Conservation (phyloP, 2,113 vertebrate species). For the Blennius ocellaris region DNA sequence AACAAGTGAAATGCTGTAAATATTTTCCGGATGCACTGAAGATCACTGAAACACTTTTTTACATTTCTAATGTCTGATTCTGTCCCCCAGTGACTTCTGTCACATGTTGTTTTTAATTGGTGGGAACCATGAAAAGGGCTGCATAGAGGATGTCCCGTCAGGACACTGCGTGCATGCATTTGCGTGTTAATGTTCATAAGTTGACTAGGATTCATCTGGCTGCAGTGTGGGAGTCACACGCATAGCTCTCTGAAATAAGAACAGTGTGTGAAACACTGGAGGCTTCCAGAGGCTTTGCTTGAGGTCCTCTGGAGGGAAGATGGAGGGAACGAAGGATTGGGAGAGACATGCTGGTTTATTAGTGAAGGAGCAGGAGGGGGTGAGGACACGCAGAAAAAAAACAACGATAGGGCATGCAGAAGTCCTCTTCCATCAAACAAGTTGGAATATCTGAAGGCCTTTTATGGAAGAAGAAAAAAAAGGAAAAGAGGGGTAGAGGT, state of each 20-base stretch:
- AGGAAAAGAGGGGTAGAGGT: slow-evolving; percentile 8
- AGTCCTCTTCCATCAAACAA: slow-evolving; percentile 35
- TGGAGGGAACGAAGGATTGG: not conserved
- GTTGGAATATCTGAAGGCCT: slow-evolving; percentile 22
- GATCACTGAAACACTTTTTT: no score
- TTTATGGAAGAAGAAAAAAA: slow-evolving; percentile 3
- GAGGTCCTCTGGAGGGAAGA: slow-evolving; percentile 59
- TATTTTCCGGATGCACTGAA: no score
- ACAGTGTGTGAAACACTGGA: slow-evolving; percentile 60
- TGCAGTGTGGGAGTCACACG: slow-evolving; percentile 31
- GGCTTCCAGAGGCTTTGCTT: slow-evolving; percentile 67
- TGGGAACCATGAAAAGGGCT: not conserved
- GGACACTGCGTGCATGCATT: not conserved
- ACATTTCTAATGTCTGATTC: not conserved
- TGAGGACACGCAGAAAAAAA: slow-evolving; percentile 1
- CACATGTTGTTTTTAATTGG: not conserved
- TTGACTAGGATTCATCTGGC: slow-evolving; percentile 52
- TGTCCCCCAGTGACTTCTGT: not conserved
- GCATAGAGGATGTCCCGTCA: not conserved
- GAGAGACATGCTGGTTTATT: slow-evolving; percentile 36
- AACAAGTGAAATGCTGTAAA: no score
- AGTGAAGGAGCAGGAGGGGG: slow-evolving; percentile 25
- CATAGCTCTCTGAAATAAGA: slow-evolving; percentile 34
- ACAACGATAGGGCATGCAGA: slow-evolving; percentile 4
- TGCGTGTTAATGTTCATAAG: slow-evolving; percentile 12